Conservation (phyloP, 2,888 invertebrate genomes). For the Zhengitettix transpicula region DNA sequence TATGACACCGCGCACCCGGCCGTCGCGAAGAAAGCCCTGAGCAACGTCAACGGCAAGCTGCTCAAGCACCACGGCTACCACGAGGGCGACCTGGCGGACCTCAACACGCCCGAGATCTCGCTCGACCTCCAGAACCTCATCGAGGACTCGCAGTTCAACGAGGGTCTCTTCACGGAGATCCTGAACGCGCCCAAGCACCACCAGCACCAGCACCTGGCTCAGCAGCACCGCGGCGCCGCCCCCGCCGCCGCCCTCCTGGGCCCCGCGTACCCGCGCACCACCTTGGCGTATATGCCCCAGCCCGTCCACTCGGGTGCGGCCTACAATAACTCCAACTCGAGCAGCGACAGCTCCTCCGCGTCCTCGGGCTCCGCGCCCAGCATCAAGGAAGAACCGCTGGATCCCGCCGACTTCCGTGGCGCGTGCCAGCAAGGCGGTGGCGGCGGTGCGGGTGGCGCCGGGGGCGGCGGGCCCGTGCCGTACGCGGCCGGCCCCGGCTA, state of each 20-base stretch:
- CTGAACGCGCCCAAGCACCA: constrained; percentile 29
- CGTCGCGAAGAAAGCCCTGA: constrained; percentile 34
- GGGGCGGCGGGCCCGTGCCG: constrained; percentile 23
- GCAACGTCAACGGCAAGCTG: constrained; percentile 31
- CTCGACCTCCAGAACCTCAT: constrained; percentile 83
- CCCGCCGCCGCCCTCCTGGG: constrained; percentile 9
- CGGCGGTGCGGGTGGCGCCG: constrained; percentile 28
- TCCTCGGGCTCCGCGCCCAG: constrained; percentile 32
- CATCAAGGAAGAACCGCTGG: constrained; percentile 75
- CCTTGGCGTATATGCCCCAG: constrained; percentile 81
- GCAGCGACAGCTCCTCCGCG: constrained; percentile 39
- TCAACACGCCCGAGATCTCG: constrained; percentile 84
- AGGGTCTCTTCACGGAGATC: constrained; percentile 74
- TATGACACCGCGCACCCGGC: constrained; percentile 50
- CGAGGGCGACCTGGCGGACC: constrained; percentile 61
- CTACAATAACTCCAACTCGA: constrained; percentile 29
- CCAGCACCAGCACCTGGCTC: constrained; percentile 16
- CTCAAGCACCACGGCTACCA: constrained; percentile 56
- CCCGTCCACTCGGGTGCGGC: constrained; percentile 61
- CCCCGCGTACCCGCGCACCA: constrained; percentile 42
- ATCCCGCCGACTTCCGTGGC: constrained; percentile 26
- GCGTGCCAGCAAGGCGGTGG: constrained; percentile 18
- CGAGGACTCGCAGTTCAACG: constrained; percentile 76
- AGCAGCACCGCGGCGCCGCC: constrained; percentile 15
- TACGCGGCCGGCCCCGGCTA: constrained; percentile 15